Conservation (phyloP, 1,140 invertebrate species). For the Neuroterus valhalla region DNA sequence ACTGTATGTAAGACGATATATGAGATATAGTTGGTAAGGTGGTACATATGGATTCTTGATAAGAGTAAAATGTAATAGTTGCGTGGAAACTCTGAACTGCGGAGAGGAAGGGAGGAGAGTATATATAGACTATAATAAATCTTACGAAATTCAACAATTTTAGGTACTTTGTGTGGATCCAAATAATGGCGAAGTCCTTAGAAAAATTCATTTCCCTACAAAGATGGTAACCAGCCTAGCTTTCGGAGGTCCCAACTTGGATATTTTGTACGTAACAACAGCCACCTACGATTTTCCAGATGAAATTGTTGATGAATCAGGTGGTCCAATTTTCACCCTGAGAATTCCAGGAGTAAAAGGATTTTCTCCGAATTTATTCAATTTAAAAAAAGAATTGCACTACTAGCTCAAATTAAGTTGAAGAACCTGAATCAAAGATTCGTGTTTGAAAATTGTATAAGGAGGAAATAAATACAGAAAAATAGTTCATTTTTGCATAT, state of each 20-base stretch:
- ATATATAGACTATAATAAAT: too few species aligned
- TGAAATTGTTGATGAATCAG: conserved; percentile 75
- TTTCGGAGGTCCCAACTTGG: conserved; percentile 86
- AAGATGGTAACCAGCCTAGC: conserved; percentile 85
- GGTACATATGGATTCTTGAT: too few species aligned
- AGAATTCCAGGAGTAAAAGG: conserved; percentile 81
- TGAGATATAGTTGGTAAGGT: too few species aligned
- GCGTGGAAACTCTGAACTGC: too few species aligned
- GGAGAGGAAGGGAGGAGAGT: too few species aligned
- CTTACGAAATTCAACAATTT: background rate
- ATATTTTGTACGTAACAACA: conserved; percentile 86
- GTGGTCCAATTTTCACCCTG: conserved; percentile 84
- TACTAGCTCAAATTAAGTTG: background rate
- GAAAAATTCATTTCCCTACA: conserved; percentile 80
- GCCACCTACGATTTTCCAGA: conserved; percentile 71
- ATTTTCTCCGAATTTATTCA: conserved; percentile 56
- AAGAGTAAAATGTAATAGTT: too few species aligned
- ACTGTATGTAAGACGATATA: too few species aligned
- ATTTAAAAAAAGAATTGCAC: conserved; percentile 32
- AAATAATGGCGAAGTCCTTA: conserved; percentile 75
- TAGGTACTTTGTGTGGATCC: conserved; percentile 77
- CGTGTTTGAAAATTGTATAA: too few species aligned
- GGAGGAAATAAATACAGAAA: too few species aligned
- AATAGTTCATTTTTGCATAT: too few species aligned
- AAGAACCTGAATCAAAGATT: too few species aligned